phyloP scores from a whole-genome alignment of 2,888 invertebrate species.

The Tiliacea aurago region DNA sequence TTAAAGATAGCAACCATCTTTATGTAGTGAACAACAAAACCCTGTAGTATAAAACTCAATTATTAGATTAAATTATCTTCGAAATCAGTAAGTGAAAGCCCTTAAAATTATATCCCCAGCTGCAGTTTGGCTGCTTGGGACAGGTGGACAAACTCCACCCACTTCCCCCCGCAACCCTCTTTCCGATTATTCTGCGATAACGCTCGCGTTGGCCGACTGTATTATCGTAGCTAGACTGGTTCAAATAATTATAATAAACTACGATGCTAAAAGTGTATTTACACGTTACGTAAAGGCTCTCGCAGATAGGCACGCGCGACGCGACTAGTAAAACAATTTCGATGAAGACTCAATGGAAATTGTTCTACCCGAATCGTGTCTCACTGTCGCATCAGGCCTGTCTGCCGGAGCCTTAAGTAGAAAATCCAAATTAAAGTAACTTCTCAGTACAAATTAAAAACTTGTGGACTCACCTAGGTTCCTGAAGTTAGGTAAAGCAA shows the following conservation, averaged over 20 bases:
- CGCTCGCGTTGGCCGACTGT: background rate
- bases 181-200: background rate
- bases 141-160: background rate
- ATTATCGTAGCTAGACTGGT: background rate
- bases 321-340: too few relatives aligned
- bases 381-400: too few relatives aligned
- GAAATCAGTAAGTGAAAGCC: background rate
- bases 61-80: background rate
- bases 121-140: background rate
- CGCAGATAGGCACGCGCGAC: too few relatives aligned
- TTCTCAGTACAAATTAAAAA: too few relatives aligned
- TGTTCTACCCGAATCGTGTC: too few relatives aligned
- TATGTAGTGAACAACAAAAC: too few relatives aligned
- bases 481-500: background rate
- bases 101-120: background rate
- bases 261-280: background rate
- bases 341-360: too few relatives aligned
- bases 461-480: slow-evolving; percentile 12
- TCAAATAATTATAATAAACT: background rate
- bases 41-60: background rate
- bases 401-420: background rate
- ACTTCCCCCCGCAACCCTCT: slow-evolving; percentile 4
- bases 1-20: too few relatives aligned
- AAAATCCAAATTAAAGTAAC: background rate
- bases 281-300: background rate